Base-by-base conservation (phyloP, 64 coral and sea anemone species). In the Pachyseris speciosa region DNA sequence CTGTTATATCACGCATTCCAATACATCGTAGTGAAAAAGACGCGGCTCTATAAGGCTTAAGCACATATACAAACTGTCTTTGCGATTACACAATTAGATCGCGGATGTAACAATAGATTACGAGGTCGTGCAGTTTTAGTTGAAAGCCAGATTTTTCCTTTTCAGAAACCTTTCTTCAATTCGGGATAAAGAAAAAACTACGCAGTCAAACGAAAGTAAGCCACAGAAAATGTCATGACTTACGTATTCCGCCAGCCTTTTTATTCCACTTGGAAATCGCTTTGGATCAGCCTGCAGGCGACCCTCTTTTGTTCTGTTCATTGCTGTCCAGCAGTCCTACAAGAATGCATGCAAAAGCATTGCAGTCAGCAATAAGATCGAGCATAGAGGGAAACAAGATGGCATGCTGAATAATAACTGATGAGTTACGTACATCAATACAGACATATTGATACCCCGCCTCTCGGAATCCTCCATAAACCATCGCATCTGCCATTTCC, bases 401-500 rank as follows among this genome's bases (percentile, higher is more conserved):
- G 19, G 37, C 32, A 53, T 63, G 2, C 17, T 26, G 25, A 9
- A 85, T 11, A 8, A 64, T 12, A 52, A 61, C 30, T 25, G 33
- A 9, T 11, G 15, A 16, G 25, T 2, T 27, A 76, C 93, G 72
- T 71, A 94, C 93, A 72, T 98, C 96, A 75, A 98, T 98, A 33
- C 93, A 92, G 32, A 98, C 74, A 40, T 92, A 98, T 7, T 90
- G 80, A 53, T 98, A 98, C 5, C 96, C 96, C 16, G 80, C 89
- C 7, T 90, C 87, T 52, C 26, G 53, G 37, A 67, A 98, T 47
- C 96, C 96, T 44, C 95, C 97, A 9, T 76, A 80, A 16, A 57
- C 64, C 66, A 99, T 93, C 47, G 74, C 85, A 61, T 99, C 97
- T 33, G 97, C 90, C 90, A 99, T 99, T 85, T 99, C 80, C 85